Conservation (phyloP, 2,888 invertebrate species). For the Heliconius ismenius region DNA sequence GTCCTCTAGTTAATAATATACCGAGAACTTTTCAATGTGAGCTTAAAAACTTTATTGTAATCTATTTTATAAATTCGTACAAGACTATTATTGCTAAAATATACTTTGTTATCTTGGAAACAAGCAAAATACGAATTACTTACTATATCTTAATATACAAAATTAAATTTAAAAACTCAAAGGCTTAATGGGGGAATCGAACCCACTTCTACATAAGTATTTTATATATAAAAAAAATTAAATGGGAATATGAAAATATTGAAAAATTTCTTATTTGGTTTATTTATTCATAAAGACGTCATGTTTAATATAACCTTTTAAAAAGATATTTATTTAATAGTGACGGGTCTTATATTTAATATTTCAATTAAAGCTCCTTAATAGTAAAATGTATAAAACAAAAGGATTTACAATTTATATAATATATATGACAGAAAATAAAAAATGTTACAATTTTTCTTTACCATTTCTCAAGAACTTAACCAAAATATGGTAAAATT, state of each 20-base stretch:
- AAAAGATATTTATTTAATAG: background rate
- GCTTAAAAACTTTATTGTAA: background rate
- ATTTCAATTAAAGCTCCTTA: conserved; percentile 16
- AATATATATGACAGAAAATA: conserved; percentile 5
- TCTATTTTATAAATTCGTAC: conserved; percentile 7
- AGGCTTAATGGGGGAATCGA: background rate
- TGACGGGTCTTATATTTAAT: background rate
- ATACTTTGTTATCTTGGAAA: background rate
- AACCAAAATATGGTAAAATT: conserved; percentile 3
- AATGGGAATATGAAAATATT: conserved; percentile 7
- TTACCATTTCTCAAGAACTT: background rate
- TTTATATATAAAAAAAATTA: background rate
- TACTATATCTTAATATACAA: background rate
- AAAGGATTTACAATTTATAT: background rate
- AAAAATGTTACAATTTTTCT: background rate
- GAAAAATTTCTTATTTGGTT: conserved; percentile 2
- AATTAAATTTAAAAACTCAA: background rate
- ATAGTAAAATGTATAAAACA: background rate
- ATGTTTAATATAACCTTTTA: background rate
- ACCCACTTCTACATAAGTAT: background rate
- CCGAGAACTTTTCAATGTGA: background rate
- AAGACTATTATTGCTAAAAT: conserved; percentile 1
- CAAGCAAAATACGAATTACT: background rate
- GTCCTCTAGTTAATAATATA: background rate
- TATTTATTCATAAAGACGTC: conserved; percentile 5